phyloP scores from a whole-genome alignment of 2,888 invertebrate species.

The Diaprepes abbreviatus region DNA sequence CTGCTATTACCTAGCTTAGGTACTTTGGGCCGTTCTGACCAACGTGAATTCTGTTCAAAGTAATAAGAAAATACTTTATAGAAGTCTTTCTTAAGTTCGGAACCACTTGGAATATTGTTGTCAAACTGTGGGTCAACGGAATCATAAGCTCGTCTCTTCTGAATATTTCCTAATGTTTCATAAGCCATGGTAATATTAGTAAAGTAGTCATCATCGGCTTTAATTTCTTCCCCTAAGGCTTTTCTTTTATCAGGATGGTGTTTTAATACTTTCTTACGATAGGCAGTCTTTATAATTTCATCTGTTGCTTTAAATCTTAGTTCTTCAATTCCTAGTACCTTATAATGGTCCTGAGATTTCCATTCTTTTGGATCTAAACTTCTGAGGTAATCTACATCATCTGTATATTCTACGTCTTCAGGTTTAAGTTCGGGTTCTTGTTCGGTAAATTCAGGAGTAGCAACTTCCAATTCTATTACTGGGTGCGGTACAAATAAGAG shows the following conservation, averaged over 20 bases:
- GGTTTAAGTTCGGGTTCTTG: constrained; percentile 61
- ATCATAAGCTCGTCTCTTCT: constrained; percentile 91
- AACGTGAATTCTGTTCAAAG: constrained; percentile 86
- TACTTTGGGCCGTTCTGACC: constrained; percentile 91
- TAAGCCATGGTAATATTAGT: constrained; percentile 98
- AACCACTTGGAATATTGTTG: constrained; percentile 84
- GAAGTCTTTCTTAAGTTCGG: constrained; percentile 85
- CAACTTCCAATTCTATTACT: constrained; percentile 61
- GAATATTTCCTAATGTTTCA: constrained; percentile 87
- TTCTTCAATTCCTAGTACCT: constrained; percentile 90
- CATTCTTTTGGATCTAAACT: constrained; percentile 96
- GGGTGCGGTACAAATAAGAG: constrained; percentile 63
- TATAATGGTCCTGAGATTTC: constrained; percentile 98
- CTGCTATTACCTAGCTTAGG: constrained; percentile 85
- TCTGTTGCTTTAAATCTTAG: constrained; percentile 89
- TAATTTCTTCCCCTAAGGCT: constrained; percentile 88
- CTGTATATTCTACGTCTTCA: constrained; percentile 71
- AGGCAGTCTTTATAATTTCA: constrained; percentile 94
- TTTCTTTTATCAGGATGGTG: constrained; percentile 99
- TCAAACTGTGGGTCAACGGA: constrained; percentile 97
- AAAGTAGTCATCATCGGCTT: constrained; percentile 95
- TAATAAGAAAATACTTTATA: constrained; percentile 77
- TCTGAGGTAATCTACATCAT: constrained; percentile 86
- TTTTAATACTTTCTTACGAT: constrained; percentile 89
- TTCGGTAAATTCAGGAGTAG: constrained; percentile 53